These are phyloP conservation scores for Agonopterix arenella DNA, from an alignment of 2,888 invertebrate species.

Conservation along the genomic window DNA sequence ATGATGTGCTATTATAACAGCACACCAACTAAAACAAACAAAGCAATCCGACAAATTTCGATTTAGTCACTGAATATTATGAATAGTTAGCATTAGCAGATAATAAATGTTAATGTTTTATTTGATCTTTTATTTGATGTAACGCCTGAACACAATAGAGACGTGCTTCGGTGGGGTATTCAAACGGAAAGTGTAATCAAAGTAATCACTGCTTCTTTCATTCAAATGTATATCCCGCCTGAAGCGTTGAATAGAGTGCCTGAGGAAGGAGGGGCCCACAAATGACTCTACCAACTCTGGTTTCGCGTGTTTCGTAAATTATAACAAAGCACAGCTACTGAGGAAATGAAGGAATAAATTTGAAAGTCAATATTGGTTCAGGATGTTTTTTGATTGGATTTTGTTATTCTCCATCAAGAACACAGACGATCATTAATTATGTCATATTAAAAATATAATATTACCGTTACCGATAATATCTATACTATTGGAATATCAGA, in stretches of 20 bases:
- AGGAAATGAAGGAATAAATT: neutral
- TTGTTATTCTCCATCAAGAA: too few species aligned
- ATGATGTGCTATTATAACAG: too few species aligned
- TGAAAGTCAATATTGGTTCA: neutral
- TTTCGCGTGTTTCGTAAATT: constrained; percentile 21
- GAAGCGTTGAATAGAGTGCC: constrained; percentile 27
- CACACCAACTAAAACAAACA: too few species aligned
- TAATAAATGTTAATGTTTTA: neutral
- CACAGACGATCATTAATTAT: too few species aligned
- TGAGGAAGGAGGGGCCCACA: constrained; percentile 26
- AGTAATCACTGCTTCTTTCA: constrained; percentile 41
- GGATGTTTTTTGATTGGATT: too few species aligned
- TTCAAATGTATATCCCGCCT: constrained; percentile 38
- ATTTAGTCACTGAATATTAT: too few species aligned
- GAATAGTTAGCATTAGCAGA: too few species aligned
- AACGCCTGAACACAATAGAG: constrained; percentile 21
- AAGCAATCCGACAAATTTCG: too few species aligned
- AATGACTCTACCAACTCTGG: constrained; percentile 27
- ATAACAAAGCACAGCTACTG: constrained; percentile 2
- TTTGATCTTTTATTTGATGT: constrained; percentile 5
- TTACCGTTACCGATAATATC: too few species aligned
- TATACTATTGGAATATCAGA: too few species aligned
- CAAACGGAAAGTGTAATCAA: constrained; percentile 41
- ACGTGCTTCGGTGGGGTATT: constrained; percentile 26
- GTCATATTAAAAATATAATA: too few species aligned